Conservation (phyloP, 2,797 vertebrate species). For the Lutjanus campechanus region DNA sequence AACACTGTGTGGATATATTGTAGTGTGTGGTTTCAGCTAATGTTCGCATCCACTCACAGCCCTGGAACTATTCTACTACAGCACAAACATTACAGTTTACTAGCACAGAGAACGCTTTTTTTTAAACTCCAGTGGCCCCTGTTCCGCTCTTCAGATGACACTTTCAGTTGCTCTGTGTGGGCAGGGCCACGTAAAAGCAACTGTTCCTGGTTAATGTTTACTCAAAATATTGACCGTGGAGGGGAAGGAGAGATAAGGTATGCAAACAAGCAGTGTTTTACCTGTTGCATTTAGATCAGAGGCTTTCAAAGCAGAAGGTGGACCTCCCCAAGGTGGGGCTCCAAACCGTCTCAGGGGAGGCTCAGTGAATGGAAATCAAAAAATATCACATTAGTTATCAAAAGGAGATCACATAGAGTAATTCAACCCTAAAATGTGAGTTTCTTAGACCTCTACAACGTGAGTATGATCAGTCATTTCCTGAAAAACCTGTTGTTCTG, state of each 20-base stretch:
- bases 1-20: slow-evolving; percentile 29
- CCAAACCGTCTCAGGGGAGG: no score
- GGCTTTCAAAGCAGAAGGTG: no score
- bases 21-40: slow-evolving; percentile 22
- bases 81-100: slow-evolving; percentile 20
- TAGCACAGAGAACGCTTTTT: not conserved
- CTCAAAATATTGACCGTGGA: slow-evolving; percentile 51
- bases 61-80: slow-evolving; percentile 13
- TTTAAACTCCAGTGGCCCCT: not conserved
- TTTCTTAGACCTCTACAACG: no score
- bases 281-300: not conserved
- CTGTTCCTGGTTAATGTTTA: slow-evolving; percentile 82
- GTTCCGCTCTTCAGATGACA: slow-evolving; percentile 3
- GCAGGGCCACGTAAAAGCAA: slow-evolving; percentile 35
- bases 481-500: no score
- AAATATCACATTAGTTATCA: no score
- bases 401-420: no score
- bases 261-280: slow-evolving; percentile 1
- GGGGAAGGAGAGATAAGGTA: slow-evolving; percentile 42
- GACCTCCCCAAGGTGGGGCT: no score
- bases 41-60: slow-evolving; percentile 28
- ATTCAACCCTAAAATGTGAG: no score
- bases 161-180: slow-evolving; percentile 29
- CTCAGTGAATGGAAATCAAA: no score
- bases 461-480: no score